A percentile compares a stretch with the other conserved stretches of the same genome.
phyloP scores from a whole-genome alignment of 1,140 invertebrate species.

The Venturia canescens region DNA sequence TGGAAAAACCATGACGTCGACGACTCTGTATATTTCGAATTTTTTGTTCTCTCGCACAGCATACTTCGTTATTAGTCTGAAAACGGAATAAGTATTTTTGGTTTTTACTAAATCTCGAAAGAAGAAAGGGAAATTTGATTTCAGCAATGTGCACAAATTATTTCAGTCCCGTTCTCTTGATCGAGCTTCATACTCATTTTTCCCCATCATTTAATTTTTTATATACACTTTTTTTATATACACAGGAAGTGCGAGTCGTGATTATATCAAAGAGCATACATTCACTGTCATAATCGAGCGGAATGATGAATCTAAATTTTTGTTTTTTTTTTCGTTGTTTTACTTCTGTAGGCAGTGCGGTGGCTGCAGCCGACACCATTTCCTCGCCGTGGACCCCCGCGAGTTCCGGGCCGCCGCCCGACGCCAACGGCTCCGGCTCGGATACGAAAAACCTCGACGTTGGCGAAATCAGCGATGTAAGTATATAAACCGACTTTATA shows the following conservation, averaged over 20 bases:
- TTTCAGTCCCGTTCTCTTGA: background rate
- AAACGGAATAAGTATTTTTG: constrained; percentile 1
- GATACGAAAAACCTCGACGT: constrained; percentile 90
- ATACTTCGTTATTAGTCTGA: constrained; percentile 25
- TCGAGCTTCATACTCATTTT: background rate
- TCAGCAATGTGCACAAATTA: background rate
- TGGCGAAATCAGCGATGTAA: constrained; percentile 88
- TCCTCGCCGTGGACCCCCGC: constrained; percentile 89
- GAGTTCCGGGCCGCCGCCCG: constrained; percentile 84
- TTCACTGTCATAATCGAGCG: background rate
- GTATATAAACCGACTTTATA: no score
- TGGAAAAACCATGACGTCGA: constrained; percentile 20
- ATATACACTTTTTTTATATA: constrained; percentile 10
- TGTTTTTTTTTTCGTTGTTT: constrained; percentile 48
- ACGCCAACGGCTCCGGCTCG: constrained; percentile 87
- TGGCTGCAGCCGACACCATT: constrained; percentile 89
- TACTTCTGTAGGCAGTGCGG: constrained; percentile 80
- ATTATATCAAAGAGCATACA: background rate
- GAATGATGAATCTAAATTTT: background rate
- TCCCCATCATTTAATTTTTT: background rate
- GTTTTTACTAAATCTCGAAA: background rate
- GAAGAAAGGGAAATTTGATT: background rate
- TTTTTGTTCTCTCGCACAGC: constrained; percentile 15
- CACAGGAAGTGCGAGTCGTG: constrained; percentile 4
- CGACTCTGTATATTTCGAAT: constrained; percentile 38